Evolutionary conservation across 2,113 vertebrate species (phyloP), one percentile per base, ranked within the genome.

Genomic region (Malurus melanocephalus): DNA sequence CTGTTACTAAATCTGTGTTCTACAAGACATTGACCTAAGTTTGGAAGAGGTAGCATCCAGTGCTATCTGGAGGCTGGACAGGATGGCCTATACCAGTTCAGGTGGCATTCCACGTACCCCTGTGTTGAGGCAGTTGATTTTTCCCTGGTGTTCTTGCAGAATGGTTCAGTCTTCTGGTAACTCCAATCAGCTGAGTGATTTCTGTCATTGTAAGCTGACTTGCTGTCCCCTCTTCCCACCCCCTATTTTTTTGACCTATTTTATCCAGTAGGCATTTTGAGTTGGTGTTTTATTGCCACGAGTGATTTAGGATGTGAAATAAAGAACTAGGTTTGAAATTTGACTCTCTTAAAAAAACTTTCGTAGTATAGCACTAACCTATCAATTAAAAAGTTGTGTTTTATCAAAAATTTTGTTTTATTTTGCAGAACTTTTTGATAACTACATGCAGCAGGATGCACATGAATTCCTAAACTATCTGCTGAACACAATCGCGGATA

Each of bases 361-460:
- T 45, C 72, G 10, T 35, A 10, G 17, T 38, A 2, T 19, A 45
- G 9, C 22, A 33, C 35, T 74, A 33, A 23, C 16, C 0, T 4
- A 27, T 46, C 42, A 66, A 32, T 56, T 27, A 16, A 52, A 46
- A 48, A 22, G 22, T 48, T 22, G 46, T 48, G 46, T 48, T 48
- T 48, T 22, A 48, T 48, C 46, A 22, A 48, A 22, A 48, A 48
- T 67, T 60, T 52, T 92, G 61, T 88, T 92, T 89, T 91, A 10
- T 67, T 67, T 97, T 61, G 38, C 96, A 99, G 99, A 99, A 65
- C 97, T 99, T 89, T 99, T 99, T 96, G 99, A 99, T 92, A 99
- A 99, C 97, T 99, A 99, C 97, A 99, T 99, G 99, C 99, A 99
- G 95, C 99, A 99, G 96, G 99, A 99, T 86, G 99, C 99, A 23